A percentile compares a stretch with the other conserved stretches of the same genome.
Evolutionary conservation across 2,888 invertebrate genomes (phyloP).

Genomic region (Lysandra coridon): DNA sequence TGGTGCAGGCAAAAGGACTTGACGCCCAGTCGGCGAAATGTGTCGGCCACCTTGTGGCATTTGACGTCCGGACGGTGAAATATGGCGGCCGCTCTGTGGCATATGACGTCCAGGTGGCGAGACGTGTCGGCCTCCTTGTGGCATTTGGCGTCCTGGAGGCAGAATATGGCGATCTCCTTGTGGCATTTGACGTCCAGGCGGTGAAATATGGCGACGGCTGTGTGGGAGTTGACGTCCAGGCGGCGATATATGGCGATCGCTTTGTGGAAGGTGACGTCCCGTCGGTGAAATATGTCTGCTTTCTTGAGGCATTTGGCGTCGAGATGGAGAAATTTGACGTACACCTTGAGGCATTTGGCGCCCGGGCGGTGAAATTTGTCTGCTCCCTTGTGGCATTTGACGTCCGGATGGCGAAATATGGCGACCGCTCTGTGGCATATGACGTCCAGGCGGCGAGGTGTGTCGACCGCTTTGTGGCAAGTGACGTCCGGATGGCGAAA

Average conservation of each 20-base stretch:
- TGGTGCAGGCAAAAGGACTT: background rate
- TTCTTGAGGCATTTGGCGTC: background rate
- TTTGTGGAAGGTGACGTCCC: background rate
- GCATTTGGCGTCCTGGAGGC: background rate
- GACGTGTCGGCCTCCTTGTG: background rate
- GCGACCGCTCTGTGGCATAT: background rate
- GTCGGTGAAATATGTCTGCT: background rate
- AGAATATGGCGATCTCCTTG: background rate
- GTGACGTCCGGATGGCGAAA: constrained; percentile 38
- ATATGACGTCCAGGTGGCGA: background rate
- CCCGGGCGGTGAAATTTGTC: background rate
- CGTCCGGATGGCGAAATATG: background rate
- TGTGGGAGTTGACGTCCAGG: background rate
- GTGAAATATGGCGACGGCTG: background rate
- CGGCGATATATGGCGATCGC: background rate
- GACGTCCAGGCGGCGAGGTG: background rate
- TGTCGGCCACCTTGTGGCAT: background rate
- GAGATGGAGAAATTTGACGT: background rate
- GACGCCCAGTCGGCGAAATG: background rate
- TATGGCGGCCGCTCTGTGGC: background rate
- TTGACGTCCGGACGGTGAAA: background rate
- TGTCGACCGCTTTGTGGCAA: background rate
- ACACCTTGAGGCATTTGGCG: background rate
- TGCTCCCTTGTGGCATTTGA: background rate
- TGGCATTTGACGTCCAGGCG: background rate